phyloP scores from a whole-genome alignment of 2,797 vertebrate species.

The Gila robusta region DNA sequence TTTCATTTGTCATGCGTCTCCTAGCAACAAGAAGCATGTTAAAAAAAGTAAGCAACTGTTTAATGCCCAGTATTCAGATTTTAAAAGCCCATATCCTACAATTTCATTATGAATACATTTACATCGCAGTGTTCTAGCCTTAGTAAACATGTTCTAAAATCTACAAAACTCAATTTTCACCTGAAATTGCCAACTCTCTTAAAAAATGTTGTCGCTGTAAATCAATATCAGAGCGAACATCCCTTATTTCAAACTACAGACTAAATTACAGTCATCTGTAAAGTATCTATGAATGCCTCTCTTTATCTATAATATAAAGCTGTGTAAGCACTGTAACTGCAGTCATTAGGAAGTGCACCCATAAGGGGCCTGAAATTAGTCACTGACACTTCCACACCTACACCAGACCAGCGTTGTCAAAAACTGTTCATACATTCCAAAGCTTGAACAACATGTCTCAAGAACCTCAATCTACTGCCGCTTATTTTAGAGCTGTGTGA shows the following conservation, averaged over 20 bases:
- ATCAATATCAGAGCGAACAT: background rate
- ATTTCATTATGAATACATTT: no score
- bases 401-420: background rate
- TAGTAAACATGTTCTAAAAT: no score
- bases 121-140: no score
- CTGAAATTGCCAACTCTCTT: no score
- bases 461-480: constrained; percentile 38
- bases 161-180: no score
- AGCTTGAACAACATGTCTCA: constrained; percentile 53
- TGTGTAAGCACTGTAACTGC: background rate
- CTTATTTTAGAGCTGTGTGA: constrained; percentile 62
- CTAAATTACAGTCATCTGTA: background rate
- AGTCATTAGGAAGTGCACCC: background rate
- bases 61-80: no score
- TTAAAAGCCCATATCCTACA: no score
- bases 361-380: background rate
- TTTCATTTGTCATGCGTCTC: no score
- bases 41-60: no score
- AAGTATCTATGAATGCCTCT: background rate
- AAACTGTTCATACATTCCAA: constrained; percentile 50
- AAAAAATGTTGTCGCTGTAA: no score
- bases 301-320: background rate
- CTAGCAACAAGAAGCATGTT: no score
- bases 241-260: background rate
- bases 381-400: constrained; percentile 6